phyloP scores from a whole-genome alignment of 2,888 invertebrate species.

The Liposcelis brunnea region DNA sequence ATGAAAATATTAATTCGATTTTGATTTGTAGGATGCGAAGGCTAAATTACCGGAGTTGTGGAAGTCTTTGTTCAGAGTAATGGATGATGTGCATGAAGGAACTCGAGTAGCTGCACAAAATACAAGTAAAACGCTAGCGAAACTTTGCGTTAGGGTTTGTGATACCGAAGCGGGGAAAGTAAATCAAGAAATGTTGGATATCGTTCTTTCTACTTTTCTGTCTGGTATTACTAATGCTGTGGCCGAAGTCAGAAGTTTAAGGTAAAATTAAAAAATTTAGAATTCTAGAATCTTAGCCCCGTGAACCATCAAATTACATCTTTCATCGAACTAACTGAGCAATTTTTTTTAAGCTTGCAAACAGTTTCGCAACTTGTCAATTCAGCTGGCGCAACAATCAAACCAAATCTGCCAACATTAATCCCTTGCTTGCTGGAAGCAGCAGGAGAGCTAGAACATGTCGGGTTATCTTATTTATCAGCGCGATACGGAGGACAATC shows the following conservation, averaged over 20 bases:
- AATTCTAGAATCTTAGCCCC: too few species aligned
- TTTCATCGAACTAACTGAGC: too few species aligned
- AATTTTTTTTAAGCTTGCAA: too few species aligned
- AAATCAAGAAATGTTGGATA: conserved; percentile 47
- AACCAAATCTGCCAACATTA: conserved; percentile 61
- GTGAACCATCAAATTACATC: too few species aligned
- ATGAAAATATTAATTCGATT: conserved; percentile 1
- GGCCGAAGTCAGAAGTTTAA: conserved; percentile 57
- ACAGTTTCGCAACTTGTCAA: conserved; percentile 74
- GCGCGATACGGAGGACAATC: conserved; percentile 47
- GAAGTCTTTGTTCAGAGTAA: conserved; percentile 70
- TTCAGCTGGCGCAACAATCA: conserved; percentile 58
- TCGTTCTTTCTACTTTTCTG: conserved; percentile 58
- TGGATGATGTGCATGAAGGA: conserved; percentile 89
- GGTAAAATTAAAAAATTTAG: conserved; percentile 34
- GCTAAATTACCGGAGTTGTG: conserved; percentile 44
- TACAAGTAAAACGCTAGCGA: conserved; percentile 52
- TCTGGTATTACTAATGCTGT: conserved; percentile 64
- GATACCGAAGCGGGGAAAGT: conserved; percentile 53
- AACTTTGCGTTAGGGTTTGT: conserved; percentile 55
- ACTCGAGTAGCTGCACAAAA: conserved; percentile 57
- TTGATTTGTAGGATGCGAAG: conserved; percentile 23
- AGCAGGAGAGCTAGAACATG: conserved; percentile 70
- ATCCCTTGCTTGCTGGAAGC: conserved; percentile 74
- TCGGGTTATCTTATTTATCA: conserved; percentile 61